These are phyloP conservation scores for Benitochromis conjunctus DNA, from an alignment of 2,113 vertebrate genomes.

Conservation along the genomic window DNA sequence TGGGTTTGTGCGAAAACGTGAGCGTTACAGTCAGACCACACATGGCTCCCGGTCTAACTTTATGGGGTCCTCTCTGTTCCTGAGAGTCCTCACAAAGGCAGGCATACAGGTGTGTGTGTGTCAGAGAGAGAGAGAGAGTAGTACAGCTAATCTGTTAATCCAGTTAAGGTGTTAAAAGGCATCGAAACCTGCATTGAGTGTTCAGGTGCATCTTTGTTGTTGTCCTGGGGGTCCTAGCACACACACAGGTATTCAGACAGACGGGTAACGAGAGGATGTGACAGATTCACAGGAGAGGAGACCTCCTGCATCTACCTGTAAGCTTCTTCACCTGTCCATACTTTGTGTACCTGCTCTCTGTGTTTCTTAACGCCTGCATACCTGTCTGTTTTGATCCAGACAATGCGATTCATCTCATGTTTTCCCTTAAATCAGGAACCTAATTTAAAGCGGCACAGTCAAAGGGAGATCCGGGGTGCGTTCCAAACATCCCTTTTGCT, in stretches of 20 bases:
- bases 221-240: background rate
- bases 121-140: background rate
- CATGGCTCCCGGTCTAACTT: background rate
- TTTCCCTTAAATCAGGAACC: background rate
- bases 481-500: background rate
- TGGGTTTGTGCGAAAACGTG: background rate
- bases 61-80: background rate
- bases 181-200: background rate
- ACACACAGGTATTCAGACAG: background rate
- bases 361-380: background rate
- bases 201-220: background rate
- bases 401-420: background rate
- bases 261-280: background rate
- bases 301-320: background rate
- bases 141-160: constrained; percentile 28
- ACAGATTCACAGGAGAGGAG: background rate
- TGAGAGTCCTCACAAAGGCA: background rate
- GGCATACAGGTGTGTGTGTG: background rate
- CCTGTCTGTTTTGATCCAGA: background rate
- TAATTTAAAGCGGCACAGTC: background rate
- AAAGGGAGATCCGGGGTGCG: background rate
- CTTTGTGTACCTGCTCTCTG: background rate
- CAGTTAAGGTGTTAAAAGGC: constrained; percentile 42
- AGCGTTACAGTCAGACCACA: background rate
- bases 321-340: background rate